phyloP scores from a whole-genome alignment of 2,888 invertebrate species.

The Chalcosyrphus nemorum region DNA sequence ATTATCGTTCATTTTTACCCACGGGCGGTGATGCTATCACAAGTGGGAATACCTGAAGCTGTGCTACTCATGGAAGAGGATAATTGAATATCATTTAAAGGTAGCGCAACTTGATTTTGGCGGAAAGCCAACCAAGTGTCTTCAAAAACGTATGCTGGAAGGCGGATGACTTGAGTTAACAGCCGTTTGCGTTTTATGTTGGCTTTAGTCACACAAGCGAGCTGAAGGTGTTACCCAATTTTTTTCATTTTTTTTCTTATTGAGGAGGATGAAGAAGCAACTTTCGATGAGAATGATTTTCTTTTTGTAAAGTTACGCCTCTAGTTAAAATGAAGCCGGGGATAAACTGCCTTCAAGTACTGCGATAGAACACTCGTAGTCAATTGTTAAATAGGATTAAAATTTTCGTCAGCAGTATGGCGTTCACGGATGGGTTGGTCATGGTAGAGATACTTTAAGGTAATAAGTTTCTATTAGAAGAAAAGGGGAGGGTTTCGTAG shows the following conservation, averaged over 20 bases:
- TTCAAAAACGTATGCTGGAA: not conserved
- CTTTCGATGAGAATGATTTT: too few relatives aligned
- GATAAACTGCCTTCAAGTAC: too few relatives aligned
- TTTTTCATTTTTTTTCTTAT: not conserved
- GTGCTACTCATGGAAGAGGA: constrained; percentile 7
- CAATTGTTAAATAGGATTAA: too few relatives aligned
- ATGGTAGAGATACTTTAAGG: too few relatives aligned
- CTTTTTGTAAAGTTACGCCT: too few relatives aligned
- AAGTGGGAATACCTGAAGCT: not conserved
- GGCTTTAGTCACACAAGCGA: not conserved
- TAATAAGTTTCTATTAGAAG: too few relatives aligned
- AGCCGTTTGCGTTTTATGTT: not conserved
- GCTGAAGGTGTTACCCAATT: not conserved
- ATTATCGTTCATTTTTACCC: not conserved
- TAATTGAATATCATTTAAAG: constrained; percentile 39
- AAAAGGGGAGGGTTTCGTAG: too few relatives aligned
- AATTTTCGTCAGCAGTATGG: too few relatives aligned
- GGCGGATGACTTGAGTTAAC: not conserved
- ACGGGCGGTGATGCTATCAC: not conserved
- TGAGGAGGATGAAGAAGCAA: too few relatives aligned
- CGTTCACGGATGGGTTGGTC: too few relatives aligned
- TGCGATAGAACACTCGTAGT: too few relatives aligned
- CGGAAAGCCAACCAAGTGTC: constrained; percentile 13
- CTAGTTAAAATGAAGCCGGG: too few relatives aligned
- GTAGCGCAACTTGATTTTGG: constrained; percentile 23